These are phyloP conservation scores for Eulemur macaco DNA, from an alignment of 2,113 vertebrate species.

Conservation along the genomic window DNA sequence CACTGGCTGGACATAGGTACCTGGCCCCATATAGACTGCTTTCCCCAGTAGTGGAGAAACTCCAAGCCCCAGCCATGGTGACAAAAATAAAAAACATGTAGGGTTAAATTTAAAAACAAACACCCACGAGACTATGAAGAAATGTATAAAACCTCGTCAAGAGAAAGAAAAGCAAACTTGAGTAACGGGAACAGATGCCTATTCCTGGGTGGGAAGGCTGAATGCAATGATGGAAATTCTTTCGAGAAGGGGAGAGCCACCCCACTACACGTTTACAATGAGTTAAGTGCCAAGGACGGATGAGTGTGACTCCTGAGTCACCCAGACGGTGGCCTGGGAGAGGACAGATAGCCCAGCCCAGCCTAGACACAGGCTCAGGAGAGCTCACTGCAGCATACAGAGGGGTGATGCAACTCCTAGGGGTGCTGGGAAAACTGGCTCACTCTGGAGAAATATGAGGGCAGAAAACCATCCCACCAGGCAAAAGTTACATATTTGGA, in stretches of 20 bases:
- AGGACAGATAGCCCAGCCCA: background rate
- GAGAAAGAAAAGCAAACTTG: background rate
- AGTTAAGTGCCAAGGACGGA: background rate
- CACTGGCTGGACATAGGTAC: background rate
- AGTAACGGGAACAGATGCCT: background rate
- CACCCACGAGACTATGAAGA: background rate
- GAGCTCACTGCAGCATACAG: no score
- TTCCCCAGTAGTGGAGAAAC: background rate
- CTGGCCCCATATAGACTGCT: background rate
- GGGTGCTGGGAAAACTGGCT: background rate
- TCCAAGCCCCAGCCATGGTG: background rate
- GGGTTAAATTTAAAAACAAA: background rate
- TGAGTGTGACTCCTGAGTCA: background rate
- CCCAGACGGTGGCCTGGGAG: accelerated
- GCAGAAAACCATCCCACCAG: background rate
- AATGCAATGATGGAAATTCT: background rate
- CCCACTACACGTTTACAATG: background rate
- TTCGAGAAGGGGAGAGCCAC: background rate
- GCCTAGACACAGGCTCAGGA: background rate
- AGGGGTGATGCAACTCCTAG: accelerated
- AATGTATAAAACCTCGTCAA: background rate
- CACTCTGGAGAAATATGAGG: background rate
- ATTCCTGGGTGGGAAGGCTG: background rate
- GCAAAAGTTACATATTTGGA: background rate
- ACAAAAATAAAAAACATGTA: background rate